Conservation (phyloP, 2,797 vertebrate species). For the Sebastes nivosus region DNA sequence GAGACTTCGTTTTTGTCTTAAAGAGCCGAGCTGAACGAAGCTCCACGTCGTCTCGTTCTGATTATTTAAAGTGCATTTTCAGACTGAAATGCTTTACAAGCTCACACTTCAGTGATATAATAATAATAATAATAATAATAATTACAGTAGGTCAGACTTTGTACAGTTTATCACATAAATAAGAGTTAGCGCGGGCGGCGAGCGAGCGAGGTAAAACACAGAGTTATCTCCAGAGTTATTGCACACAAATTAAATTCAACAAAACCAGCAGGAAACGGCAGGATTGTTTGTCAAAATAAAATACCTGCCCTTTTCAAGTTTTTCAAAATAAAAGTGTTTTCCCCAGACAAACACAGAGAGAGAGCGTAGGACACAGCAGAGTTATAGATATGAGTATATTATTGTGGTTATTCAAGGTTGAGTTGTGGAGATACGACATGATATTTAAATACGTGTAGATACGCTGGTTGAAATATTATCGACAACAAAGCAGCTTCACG, state of each 20-base stretch:
- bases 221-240: conserved; percentile 46
- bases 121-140: conserved; percentile 3
- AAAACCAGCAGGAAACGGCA: conserved; percentile 32
- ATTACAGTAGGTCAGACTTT: conserved; percentile 40
- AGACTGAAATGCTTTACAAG: conserved; percentile 45
- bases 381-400: conserved; percentile 12
- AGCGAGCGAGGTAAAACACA: not conserved
- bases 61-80: conserved; percentile 74
- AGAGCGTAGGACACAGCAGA: not conserved
- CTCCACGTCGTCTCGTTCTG: not conserved
- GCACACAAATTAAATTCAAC: conserved; percentile 50
- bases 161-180: conserved; percentile 56
- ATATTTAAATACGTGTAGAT: conserved; percentile 21
- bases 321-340: conserved; percentile 40
- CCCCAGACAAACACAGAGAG: not conserved
- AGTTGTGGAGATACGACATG: not conserved
- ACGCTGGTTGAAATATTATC: conserved; percentile 6
- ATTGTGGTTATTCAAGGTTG: not conserved
- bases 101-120: conserved; percentile 38
- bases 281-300: conserved; percentile 1
- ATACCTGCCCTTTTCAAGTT: conserved; percentile 35
- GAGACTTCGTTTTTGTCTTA: not conserved
- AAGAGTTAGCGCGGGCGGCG: conserved; percentile 7
- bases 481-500: not conserved
- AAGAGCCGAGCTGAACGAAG: conserved; percentile 3